Conservation (phyloP, 2,113 vertebrate species). For the Nematolebias whitei region DNA sequence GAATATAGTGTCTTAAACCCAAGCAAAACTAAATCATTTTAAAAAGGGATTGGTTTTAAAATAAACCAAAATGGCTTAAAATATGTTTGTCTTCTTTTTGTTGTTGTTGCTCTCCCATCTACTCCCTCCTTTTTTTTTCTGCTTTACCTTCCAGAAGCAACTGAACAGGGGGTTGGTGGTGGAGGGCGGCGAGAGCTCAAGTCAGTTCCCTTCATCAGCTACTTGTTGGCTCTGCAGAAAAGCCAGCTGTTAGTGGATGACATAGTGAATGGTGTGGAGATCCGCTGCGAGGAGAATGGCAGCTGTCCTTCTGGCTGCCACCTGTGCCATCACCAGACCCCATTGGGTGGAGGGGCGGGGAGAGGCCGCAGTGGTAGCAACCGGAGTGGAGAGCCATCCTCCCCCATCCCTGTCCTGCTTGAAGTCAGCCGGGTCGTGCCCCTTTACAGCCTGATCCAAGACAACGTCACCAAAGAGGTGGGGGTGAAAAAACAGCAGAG, state of each 20-base stretch:
- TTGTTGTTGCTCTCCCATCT: not conserved
- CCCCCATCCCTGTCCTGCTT: conserved; percentile 90
- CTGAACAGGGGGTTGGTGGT: conserved; percentile 81
- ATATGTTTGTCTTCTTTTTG: no score
- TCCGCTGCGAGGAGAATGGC: conserved; percentile 94
- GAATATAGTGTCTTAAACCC: no score
- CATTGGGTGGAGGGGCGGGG: conserved; percentile 44
- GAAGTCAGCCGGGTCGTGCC: conserved; percentile 92
- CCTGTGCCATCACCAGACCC: conserved; percentile 85
- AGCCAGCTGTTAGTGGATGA: conserved; percentile 94
- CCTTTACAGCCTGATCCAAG: conserved; percentile 92
- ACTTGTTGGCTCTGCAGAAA: conserved; percentile 91
- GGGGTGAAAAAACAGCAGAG: conserved; percentile 17
- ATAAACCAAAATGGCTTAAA: not conserved
- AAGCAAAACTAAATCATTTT: no score
- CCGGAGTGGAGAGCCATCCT: conserved; percentile 86
- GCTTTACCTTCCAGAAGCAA: conserved; percentile 83
- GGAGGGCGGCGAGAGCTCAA: conserved; percentile 92
- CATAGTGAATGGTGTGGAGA: conserved; percentile 92
- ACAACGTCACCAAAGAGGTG: conserved; percentile 96
- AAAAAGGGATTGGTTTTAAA: not conserved
- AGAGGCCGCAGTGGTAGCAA: conserved; percentile 45
- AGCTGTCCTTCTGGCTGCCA: conserved; percentile 93
- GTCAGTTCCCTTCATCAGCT: conserved; percentile 96
- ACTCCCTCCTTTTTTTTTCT: not conserved